These are phyloP conservation scores for Limanda limanda DNA, from an alignment of 2,113 vertebrate genomes.

Conservation along the genomic window DNA sequence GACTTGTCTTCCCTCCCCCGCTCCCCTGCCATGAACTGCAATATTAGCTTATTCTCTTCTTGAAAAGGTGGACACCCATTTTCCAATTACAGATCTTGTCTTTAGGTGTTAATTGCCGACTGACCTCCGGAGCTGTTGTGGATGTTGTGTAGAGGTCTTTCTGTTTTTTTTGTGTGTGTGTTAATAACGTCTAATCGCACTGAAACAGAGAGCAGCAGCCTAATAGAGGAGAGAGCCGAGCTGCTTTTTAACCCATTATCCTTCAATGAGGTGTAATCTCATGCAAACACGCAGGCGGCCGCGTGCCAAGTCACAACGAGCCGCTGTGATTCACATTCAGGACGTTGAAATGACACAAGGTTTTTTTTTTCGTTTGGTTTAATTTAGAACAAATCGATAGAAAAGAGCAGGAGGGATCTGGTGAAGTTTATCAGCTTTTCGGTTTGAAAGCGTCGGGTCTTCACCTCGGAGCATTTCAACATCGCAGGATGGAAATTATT, in stretches of 20 bases:
- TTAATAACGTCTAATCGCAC: constrained; percentile 63
- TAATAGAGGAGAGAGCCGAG: constrained; percentile 50
- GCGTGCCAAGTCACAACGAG: constrained; percentile 34
- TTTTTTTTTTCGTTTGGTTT: constrained; percentile 28
- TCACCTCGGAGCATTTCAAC: too few relatives aligned
- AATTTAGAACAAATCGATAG: constrained; percentile 28
- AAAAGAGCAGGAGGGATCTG: constrained; percentile 9
- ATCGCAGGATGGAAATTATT: too few relatives aligned
- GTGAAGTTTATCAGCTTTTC: constrained; percentile 4
- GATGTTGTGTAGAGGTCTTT: constrained; percentile 13
- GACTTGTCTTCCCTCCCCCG: constrained; percentile 22
- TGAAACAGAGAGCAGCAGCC: constrained; percentile 53
- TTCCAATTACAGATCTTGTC: constrained; percentile 73
- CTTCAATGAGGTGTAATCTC: constrained; percentile 59
- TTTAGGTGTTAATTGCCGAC: constrained; percentile 68
- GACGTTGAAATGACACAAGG: constrained; percentile 1
- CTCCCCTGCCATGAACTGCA: constrained; percentile 31
- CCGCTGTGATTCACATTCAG: constrained; percentile 46
- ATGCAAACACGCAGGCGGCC: constrained; percentile 24
- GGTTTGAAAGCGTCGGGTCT: neutral
- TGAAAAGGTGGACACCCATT: constrained; percentile 51
- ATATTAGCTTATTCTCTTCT: constrained; percentile 25
- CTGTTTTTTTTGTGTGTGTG: constrained; percentile 38
- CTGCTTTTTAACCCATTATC: constrained; percentile 49
- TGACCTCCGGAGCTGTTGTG: constrained; percentile 60